Base-by-base conservation (phyloP, 2,888 invertebrate genomes). In the Drosophila austrosaltans region DNA sequence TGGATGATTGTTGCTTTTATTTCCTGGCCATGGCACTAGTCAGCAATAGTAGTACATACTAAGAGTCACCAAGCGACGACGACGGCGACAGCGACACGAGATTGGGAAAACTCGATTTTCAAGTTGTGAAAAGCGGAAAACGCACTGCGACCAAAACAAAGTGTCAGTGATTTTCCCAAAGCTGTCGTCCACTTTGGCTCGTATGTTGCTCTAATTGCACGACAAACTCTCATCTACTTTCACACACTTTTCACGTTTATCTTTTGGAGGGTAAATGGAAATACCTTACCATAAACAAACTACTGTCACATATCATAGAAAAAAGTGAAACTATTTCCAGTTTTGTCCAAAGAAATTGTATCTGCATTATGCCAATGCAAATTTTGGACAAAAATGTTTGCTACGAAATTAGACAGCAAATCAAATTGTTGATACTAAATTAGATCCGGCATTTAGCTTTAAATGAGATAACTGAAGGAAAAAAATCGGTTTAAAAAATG, bases 131-230 rank as follows among this genome's bases (percentile, higher is more conserved):
- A 60, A 74, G 67, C 76, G 80, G 70, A 69, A 84, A 83, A 87
- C 77, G 82, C 82, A 84, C 73, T 77, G 69, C 58, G 36, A 40
- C 66, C 72, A 69, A 40, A 40, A 22, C 71, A 36, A 44, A 71
- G 63, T 63, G 40, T 48, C 48, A 25, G 48, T 22, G 60, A 72
- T 73, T 72, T 72, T 72, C 74, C 72, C 74, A 73, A 74, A 72
- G 72, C 72, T 72, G 72, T 72, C 72, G 66, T 63, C 53, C 64
- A 64, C 53, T 66, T 69, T 56, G 36, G 44, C 68, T 69, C 76
- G 85, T 76, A 87, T 87, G 83, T 87, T 87, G 87, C 80, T 83
- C 83, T 83, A 83, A 83, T 83, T 83, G 83, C 85, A 87, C 72
- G 82, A 83, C 87, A 85, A 85, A 83, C 85, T 85, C 83, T 70